Evolutionary conservation across 92 coral and sea anemone genomes (phyloP), one percentile per base, ranked within the genome.

Genomic region (Muricea muricata): DNA sequence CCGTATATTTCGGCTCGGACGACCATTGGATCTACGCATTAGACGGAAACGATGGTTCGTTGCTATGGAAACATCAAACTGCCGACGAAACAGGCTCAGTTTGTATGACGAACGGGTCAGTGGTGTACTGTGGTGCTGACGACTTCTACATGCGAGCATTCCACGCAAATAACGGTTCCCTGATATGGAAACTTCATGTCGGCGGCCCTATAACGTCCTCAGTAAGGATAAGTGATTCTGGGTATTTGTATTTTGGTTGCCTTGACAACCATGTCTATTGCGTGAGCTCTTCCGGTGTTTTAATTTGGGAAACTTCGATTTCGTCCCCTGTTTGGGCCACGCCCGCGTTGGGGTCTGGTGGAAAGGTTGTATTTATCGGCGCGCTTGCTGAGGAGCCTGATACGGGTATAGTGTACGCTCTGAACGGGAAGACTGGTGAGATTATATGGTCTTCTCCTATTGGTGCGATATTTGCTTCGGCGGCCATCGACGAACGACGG

Each of bases 31-130:
- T 95, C 23, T 95, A 95, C 82, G 97, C 97, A 7, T 47, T 95
- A 74, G 98, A 95, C 71, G 91, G 96, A n/a, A 86, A 63, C 45
- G 86, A 90, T 6, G 98, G 98, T 20, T 77, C 88, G 42, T 47
- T 93, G 70, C 87, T 90, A 80, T 95, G 98, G 98, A 95, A 93
- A 57, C 90, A 93, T 80, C 94, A 93, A 15, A 95, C 98, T 5
- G 97, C 97, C 0, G 98, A 93, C 54, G 98, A 95, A 60, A 95
- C 97, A 1, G 98, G 98, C 28, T 95, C 98, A 11, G 90, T 84
- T 54, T 95, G 98, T 82, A 93, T 85, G 34, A 88, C 90, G 85
- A 93, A 88, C 80, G 98, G 86, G 89, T 80, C 94, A 52, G 88
- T 82, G 33, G 90, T 95, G 24, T 95, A 93, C 91, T 95, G 98